Conservation (phyloP, 2,113 vertebrate species). For the Tauraco erythrolophus region DNA sequence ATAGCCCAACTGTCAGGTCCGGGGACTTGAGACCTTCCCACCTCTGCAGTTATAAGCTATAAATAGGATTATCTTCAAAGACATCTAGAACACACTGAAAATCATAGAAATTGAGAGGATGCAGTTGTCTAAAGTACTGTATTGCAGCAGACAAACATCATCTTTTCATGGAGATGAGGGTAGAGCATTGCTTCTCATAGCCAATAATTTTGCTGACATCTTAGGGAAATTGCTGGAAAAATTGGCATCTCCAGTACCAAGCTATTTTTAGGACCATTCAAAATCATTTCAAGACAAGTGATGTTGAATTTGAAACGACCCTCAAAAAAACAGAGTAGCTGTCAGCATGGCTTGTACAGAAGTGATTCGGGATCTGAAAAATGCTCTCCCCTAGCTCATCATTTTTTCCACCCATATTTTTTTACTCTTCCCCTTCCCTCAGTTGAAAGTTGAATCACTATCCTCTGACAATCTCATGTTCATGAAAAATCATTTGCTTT, state of each 20-base stretch:
- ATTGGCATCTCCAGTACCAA: not conserved
- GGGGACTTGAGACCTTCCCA: not conserved
- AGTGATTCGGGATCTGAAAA: not conserved
- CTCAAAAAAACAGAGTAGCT: not conserved
- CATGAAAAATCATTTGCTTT: not conserved
- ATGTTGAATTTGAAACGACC: not conserved
- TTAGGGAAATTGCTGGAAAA: not conserved
- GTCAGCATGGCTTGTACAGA: not conserved
- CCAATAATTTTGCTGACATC: not conserved
- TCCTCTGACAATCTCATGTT: not conserved
- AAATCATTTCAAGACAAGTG: not conserved
- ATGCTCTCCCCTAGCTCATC: not conserved
- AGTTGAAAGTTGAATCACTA: constrained; percentile 20
- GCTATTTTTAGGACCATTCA: constrained; percentile 20
- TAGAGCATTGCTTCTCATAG: not conserved
- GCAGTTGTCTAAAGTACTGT: not conserved
- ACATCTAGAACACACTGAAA: not conserved
- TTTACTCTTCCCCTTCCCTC: not conserved
- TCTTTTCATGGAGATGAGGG: not conserved
- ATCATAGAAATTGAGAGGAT: not conserved
- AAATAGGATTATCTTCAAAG: not conserved
- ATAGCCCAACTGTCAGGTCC: not conserved
- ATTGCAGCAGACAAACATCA: not conserved
- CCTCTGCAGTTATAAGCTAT: not conserved
- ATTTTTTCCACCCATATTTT: not conserved